Conservation (phyloP, 2,113 vertebrate species). For the Rhombomys opimus region DNA sequence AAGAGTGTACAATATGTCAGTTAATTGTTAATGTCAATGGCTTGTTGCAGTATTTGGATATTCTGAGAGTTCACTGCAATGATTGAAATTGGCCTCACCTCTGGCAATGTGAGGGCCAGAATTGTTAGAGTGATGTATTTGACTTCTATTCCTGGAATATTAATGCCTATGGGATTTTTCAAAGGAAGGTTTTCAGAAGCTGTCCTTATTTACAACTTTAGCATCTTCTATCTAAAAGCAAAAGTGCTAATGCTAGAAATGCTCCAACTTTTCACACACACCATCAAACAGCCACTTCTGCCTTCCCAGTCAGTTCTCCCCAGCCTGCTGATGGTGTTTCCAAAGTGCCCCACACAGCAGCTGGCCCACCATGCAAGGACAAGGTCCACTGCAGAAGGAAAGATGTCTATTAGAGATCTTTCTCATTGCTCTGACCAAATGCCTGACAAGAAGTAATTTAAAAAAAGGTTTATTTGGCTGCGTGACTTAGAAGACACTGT, state of each 20-base stretch:
- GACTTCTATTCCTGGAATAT: background rate
- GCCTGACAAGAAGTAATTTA: background rate
- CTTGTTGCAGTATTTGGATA: background rate
- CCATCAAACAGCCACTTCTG: slow-evolving; percentile 53
- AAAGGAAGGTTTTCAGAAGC: slow-evolving; percentile 42
- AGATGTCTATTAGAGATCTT: background rate
- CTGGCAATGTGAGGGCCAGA: background rate
- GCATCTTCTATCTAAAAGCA: slow-evolving; percentile 49
- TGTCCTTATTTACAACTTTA: slow-evolving; percentile 51
- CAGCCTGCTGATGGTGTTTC: slow-evolving; percentile 50
- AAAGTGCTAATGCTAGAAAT: slow-evolving; percentile 53
- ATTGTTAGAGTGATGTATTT: background rate
- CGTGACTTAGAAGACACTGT: background rate
- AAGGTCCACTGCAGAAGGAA: background rate
- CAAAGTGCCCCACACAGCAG: background rate
- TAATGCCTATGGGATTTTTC: background rate
- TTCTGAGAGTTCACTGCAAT: background rate
- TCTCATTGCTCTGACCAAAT: background rate
- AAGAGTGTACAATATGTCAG: background rate
- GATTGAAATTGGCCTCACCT: background rate
- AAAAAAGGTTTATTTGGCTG: fast-evolving
- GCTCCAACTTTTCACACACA: background rate
- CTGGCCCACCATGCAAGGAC: background rate
- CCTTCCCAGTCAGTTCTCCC: slow-evolving; percentile 52
- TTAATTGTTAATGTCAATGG: background rate